Conservation (phyloP, 92 coral and sea anemone species). For the Phenganax marumi region DNA sequence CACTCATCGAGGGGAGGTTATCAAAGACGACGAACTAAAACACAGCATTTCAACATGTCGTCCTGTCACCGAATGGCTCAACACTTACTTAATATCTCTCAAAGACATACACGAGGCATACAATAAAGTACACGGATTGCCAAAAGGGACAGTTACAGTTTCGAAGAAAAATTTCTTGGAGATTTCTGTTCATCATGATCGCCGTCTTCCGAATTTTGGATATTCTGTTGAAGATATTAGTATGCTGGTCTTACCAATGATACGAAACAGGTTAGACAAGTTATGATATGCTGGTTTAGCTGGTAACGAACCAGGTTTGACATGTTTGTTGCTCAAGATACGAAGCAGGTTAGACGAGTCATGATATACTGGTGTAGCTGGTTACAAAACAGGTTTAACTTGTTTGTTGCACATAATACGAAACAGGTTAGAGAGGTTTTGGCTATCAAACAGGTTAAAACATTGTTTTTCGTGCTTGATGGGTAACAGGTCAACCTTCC, state of each 20-base stretch:
- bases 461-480: background rate
- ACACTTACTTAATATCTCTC: slow-evolving; percentile 63
- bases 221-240: slow-evolving; percentile 88
- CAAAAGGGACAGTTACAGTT: slow-evolving; percentile 53
- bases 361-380: too few relatives aligned
- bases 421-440: background rate
- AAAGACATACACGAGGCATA: slow-evolving; percentile 71
- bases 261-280: slow-evolving; percentile 71
- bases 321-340: background rate
- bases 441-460: background rate
- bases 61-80: slow-evolving; percentile 74
- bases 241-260: slow-evolving; percentile 86
- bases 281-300: background rate
- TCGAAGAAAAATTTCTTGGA: slow-evolving; percentile 59
- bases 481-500: too few relatives aligned
- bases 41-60: slow-evolving; percentile 67
- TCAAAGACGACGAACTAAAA: slow-evolving; percentile 82
- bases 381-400: too few relatives aligned
- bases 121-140: slow-evolving; percentile 56
- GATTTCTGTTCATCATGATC: slow-evolving; percentile 66
- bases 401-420: background rate
- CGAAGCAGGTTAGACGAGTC: background rate
- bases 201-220: slow-evolving; percentile 82
- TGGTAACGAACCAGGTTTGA: background rate
- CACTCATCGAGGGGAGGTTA: slow-evolving; percentile 67